These are phyloP conservation scores for Dinothrombium tinctorium DNA, from an alignment of 1,140 invertebrate genomes.

Conservation along the genomic window DNA sequence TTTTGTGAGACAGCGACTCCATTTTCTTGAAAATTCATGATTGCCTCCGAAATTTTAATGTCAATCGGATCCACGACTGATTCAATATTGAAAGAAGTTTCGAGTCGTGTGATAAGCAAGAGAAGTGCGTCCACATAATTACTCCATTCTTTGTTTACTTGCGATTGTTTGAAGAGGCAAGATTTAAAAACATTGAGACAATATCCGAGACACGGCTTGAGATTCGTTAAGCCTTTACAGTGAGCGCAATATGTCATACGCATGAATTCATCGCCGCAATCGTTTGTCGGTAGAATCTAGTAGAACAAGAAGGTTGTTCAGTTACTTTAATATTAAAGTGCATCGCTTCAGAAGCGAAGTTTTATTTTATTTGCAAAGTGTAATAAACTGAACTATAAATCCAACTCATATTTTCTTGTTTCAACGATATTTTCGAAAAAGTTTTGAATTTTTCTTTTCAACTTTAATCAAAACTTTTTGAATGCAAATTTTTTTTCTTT, in stretches of 20 bases:
- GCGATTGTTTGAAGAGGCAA: slow-evolving; percentile 56
- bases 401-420: too few species aligned
- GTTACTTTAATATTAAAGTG: too few species aligned
- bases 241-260: slow-evolving; percentile 62
- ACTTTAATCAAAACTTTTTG: too few species aligned
- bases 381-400: too few species aligned
- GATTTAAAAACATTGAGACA: slow-evolving; percentile 72
- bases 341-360: too few species aligned
- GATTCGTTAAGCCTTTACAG: slow-evolving; percentile 39
- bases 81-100: slow-evolving; percentile 88
- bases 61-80: slow-evolving; percentile 88
- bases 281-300: slow-evolving; percentile 32
- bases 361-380: too few species aligned
- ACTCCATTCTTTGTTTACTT: slow-evolving; percentile 68
- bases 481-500: too few species aligned
- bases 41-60: slow-evolving; percentile 92
- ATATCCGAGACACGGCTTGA: slow-evolving; percentile 57
- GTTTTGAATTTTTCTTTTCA: too few species aligned
- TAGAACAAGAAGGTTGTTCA: too few species aligned
- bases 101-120: slow-evolving; percentile 34
- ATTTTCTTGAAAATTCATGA: slow-evolving; percentile 92
- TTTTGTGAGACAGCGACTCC: slow-evolving; percentile 46
- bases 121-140: slow-evolving; percentile 55
- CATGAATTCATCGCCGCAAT: slow-evolving; percentile 50
- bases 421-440: too few species aligned